Conservation (phyloP, 2,113 vertebrate species). For the Chelonoidis abingdonii region DNA sequence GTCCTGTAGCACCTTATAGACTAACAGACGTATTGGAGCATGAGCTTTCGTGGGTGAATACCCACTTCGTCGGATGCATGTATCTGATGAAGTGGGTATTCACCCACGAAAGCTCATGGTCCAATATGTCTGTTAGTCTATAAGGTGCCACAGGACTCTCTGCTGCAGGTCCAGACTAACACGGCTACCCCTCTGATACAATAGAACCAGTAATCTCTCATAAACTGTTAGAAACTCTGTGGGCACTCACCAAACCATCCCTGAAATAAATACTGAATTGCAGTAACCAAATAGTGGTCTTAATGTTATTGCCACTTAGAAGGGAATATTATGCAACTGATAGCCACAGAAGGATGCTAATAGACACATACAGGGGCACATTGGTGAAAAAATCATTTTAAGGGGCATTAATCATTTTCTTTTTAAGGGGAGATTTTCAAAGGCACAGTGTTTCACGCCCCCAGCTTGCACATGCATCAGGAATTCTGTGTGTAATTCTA, state of each 20-base stretch:
- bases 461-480: not conserved
- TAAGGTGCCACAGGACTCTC: too few relatives aligned
- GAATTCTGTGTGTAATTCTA: not conserved
- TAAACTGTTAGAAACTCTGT: not conserved
- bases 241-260: not conserved
- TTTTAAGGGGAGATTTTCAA: not conserved
- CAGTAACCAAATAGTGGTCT: not conserved
- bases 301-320: not conserved
- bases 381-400: not conserved
- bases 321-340: not conserved
- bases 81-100: too few relatives aligned
- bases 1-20: too few relatives aligned
- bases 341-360: rapidly evolving
- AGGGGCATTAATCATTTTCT: not conserved
- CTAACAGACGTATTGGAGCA: too few relatives aligned
- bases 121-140: too few relatives aligned
- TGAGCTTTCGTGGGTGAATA: too few relatives aligned
- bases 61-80: too few relatives aligned
- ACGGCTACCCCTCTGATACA: too few relatives aligned
- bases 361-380: rapidly evolving
- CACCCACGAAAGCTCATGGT: too few relatives aligned
- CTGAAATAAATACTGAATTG: not conserved
- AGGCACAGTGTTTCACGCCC: not conserved
- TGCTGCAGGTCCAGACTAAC: too few relatives aligned
- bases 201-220: not conserved